Evolutionary conservation across 2,797 vertebrate species (phyloP), one percentile per base, ranked within the genome.

Genomic region (Gephyroberyx darwinii): DNA sequence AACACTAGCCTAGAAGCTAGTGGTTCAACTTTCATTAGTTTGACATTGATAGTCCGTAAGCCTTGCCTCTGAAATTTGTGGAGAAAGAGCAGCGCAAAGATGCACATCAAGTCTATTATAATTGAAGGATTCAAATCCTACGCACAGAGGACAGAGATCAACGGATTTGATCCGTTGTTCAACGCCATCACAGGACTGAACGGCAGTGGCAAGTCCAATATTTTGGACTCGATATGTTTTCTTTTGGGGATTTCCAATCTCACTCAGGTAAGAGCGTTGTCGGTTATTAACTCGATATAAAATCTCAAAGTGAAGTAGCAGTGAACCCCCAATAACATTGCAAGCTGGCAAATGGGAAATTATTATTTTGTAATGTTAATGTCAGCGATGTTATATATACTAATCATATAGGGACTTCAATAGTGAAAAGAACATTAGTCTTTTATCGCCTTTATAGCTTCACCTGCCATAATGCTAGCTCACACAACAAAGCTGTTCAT

Each of bases 41-140:
- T 37, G 0, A 3, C 12, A 5, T 30, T 30, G 0, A 1, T 4
- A 22, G 45, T 22, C 17, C 8, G 10, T 6, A 8, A 1, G 37
- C 17, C 4, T 53, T 55, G 13, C 10, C 56, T 60, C 20, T 8
- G 60, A 71, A 62, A 0, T 47, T 7, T 8, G 13, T 22, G 26
- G 70, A 56, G 26, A 75, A 43, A 71, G 31, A n/a, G 37, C 22
- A 17, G 22, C 5, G 8, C n/a, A 16, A 92, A 91, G 78, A 99
- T 99, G 98, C 89, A 96, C 71, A 95, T 99, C 63, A 99, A 97
- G 71, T 96, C 96, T 1, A 94, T 99, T 41, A 69, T 97, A 35
- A 65, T 99, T 0, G 98, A 99, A 0, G 98, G 98, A 10, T 99
- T 99, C 81, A 99, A 99, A 65, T 99, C 98, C 43, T 99, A 99